Evolutionary conservation across 2,113 vertebrate genomes (phyloP).

Genomic region (Acanthisitta chloris): DNA sequence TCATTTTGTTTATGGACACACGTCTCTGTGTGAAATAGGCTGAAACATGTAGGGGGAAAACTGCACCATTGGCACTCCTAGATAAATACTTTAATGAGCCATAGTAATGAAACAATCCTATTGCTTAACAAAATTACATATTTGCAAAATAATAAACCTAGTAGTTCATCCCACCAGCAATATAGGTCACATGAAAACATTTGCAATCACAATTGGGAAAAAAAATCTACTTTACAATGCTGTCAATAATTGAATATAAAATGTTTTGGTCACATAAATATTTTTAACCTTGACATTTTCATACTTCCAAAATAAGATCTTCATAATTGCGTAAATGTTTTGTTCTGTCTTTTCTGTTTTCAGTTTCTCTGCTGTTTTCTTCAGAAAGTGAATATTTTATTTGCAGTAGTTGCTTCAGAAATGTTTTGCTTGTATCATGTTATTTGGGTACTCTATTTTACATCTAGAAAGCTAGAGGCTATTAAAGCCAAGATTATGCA

Average conservation of each 20-base stretch:
- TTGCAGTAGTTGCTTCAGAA: background rate
- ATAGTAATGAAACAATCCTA: background rate
- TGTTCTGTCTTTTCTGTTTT: background rate
- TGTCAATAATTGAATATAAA: background rate
- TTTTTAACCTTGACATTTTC: background rate
- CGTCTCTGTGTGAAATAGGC: background rate
- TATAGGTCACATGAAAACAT: background rate
- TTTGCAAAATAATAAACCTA: background rate
- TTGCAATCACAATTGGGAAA: background rate
- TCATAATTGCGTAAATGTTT: background rate
- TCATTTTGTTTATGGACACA: background rate
- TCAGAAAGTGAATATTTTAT: background rate
- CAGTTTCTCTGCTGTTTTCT: background rate
- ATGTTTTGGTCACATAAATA: background rate
- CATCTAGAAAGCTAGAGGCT: background rate
- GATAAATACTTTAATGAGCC: background rate
- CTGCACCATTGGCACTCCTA: background rate
- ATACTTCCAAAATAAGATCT: background rate
- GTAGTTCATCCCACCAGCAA: background rate
- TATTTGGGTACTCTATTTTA: background rate
- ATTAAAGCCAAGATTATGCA: background rate
- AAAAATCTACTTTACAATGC: background rate
- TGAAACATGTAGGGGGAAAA: background rate
- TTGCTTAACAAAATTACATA: background rate
- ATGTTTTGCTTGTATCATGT: background rate